Percentiles rank a stretch among this genome's conserved stretches.
phyloP scores from a whole-genome alignment of 2,797 vertebrate species.

The Microctenopoma steveboyesi region DNA sequence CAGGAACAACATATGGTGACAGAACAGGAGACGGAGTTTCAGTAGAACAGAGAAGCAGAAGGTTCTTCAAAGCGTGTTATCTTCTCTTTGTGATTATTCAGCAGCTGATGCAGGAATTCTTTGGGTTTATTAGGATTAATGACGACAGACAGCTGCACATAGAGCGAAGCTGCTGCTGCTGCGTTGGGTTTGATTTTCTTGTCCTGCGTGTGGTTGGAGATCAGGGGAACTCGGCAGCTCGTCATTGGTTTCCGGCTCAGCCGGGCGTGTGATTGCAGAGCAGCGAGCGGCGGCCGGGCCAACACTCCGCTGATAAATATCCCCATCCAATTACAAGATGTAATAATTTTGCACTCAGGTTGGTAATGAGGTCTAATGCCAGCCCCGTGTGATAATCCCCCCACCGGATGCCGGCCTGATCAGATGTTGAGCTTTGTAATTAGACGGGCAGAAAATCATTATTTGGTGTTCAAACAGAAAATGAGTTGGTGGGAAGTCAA shows the following conservation, averaged over 20 bases:
- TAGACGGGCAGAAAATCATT: constrained; percentile 98
- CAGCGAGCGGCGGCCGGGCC: constrained; percentile 42
- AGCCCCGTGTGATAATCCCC: constrained; percentile 65
- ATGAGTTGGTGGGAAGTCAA: constrained; percentile 94
- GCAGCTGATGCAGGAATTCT: no score
- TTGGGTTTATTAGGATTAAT: no score
- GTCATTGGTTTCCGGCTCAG: constrained; percentile 86
- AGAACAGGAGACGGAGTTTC: background rate
- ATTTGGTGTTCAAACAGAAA: constrained; percentile 95
- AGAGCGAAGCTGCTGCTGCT: no score
- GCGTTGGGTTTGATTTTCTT: no score
- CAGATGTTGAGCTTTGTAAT: constrained; percentile 92
- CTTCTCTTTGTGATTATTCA: no score
- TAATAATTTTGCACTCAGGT: constrained; percentile 72
- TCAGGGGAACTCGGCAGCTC: constrained; percentile 89
- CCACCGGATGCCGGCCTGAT: constrained; percentile 65
- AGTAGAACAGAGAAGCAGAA: no score
- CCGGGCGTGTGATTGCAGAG: constrained; percentile 64
- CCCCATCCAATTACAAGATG: constrained; percentile 77
- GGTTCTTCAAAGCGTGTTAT: no score
- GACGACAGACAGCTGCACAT: no score
- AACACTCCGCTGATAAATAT: constrained; percentile 66
- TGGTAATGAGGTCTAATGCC: constrained; percentile 79
- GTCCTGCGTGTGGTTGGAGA: no score
- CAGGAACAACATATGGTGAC: constrained; percentile 18